A percentile compares a stretch with the other conserved stretches of the same genome.
Evolutionary conservation across 2,797 vertebrate species (phyloP).

Genomic region (Lutjanus campechanus): DNA sequence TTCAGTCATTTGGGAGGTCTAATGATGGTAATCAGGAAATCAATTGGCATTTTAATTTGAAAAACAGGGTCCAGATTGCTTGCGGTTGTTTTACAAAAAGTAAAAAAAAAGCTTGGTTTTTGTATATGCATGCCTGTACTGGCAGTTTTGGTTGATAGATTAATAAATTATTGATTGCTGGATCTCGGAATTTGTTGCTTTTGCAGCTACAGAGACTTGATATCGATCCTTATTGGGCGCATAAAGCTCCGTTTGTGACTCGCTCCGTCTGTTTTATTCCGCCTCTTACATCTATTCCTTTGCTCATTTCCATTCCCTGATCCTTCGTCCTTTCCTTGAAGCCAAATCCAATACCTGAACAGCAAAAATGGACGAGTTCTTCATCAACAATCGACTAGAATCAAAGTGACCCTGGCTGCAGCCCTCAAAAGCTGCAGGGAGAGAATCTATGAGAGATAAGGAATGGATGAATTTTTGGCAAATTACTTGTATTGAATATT

Average conservation of each 20-base stretch:
- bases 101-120: neutral
- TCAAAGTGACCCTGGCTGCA: constrained; percentile 19
- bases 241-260: constrained; percentile 34
- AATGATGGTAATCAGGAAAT: constrained; percentile 49
- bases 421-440: constrained; percentile 21
- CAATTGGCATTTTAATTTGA: constrained; percentile 39
- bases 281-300: constrained; percentile 34
- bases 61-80: neutral
- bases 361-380: constrained; percentile 37
- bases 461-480: neutral
- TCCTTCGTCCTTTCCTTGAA: constrained; percentile 54
- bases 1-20: constrained; percentile 25
- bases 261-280: constrained; percentile 38
- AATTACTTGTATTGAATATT: constrained; percentile 9
- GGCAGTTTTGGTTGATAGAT: constrained; percentile 8
- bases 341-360: constrained; percentile 62
- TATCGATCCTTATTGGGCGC: constrained; percentile 19
- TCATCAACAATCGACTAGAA: constrained; percentile 25
- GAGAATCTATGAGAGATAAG: neutral
- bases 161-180: constrained; percentile 20
- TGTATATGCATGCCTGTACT: neutral
- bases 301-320: constrained; percentile 48
- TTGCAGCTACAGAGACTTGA: neutral
- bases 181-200: constrained; percentile 18
- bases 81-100: neutral